Evolutionary conservation across 2,113 vertebrate genomes (phyloP).

Genomic region (Synodontis membranacea): DNA sequence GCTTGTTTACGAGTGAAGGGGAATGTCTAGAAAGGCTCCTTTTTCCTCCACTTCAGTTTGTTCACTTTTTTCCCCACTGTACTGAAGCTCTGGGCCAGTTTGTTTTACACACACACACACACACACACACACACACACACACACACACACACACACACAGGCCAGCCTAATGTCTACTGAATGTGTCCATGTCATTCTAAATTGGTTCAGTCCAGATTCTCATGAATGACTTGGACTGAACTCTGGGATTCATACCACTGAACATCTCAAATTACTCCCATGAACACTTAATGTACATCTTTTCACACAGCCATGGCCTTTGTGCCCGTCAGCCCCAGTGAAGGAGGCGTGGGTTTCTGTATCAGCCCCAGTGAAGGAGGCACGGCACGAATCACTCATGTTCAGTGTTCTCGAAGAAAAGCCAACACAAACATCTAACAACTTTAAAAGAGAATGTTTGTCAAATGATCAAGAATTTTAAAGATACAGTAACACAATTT

Average conservation of each 20-base stretch:
- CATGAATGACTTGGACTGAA: not conserved
- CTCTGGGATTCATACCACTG: not conserved
- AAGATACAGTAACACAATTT: not conserved
- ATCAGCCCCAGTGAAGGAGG: not conserved
- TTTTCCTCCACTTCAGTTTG: constrained; percentile 7
- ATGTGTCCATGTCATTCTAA: not conserved
- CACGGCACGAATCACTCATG: not conserved
- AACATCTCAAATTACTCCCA: not conserved
- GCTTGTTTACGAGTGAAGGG: constrained; percentile 26
- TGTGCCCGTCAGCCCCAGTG: not conserved
- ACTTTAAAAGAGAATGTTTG: not conserved
- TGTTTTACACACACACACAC: not conserved
- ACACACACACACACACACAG: not conserved
- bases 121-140: constrained; percentile 13
- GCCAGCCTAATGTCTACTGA: not conserved
- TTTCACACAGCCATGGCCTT: not conserved
- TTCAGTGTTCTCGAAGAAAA: not conserved
- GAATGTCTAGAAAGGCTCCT: constrained; percentile 7
- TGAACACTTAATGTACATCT: not conserved
- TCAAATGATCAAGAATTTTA: not conserved
- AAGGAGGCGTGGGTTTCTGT: not conserved
- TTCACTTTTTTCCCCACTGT: not conserved
- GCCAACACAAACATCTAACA: not conserved
- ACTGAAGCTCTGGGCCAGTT: not conserved
- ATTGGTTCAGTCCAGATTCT: not conserved